These are phyloP conservation scores for Siniperca undulata DNA, from an alignment of 2,797 vertebrate species.

Conservation along the genomic window DNA sequence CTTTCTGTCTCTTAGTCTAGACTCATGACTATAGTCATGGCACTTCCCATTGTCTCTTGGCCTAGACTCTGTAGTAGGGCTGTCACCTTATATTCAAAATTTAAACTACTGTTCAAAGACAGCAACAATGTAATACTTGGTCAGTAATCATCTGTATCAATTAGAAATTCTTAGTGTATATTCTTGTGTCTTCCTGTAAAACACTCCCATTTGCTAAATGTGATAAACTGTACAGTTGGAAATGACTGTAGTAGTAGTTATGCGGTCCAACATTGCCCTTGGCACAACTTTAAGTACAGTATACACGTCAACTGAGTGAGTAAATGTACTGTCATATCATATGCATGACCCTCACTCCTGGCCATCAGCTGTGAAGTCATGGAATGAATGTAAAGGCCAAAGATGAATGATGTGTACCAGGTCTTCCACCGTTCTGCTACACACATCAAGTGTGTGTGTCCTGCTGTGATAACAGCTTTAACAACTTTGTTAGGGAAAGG, in stretches of 20 bases:
- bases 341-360: constrained; percentile 22
- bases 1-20: neutral
- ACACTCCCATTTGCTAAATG: neutral
- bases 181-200: neutral
- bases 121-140: neutral
- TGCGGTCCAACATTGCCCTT: neutral
- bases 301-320: neutral
- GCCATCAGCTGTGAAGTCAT: constrained; percentile 54
- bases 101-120: neutral
- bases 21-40: neutral
- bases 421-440: neutral
- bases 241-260: neutral
- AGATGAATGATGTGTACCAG: constrained; percentile 29
- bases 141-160: neutral
- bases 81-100: neutral
- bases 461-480: constrained; percentile 45
- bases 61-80: neutral
- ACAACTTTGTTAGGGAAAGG: constrained; percentile 27
- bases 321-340: constrained; percentile 13
- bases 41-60: neutral
- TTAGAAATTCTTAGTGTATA: neutral
- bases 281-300: neutral
- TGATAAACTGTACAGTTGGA: neutral
- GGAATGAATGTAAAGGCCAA: constrained; percentile 50
- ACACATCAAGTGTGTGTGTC: constrained; percentile 26